A percentile compares a stretch with the other conserved stretches of the same genome.
These are phyloP conservation scores for Bos javanicus DNA, from an alignment of 2,113 vertebrate genomes.

Conservation along the genomic window DNA sequence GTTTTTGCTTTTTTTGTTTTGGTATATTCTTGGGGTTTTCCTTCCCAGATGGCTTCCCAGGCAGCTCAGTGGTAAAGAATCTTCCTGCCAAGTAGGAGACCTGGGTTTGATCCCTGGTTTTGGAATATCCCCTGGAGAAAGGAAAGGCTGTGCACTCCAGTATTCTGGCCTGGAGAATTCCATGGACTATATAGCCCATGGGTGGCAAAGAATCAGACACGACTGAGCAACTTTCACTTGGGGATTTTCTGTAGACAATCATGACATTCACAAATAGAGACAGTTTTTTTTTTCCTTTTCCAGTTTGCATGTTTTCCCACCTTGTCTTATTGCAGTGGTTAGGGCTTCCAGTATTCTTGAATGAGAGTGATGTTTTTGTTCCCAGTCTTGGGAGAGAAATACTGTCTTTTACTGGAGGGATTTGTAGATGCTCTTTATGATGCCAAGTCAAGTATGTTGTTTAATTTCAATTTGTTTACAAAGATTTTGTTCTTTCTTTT, in stretches of 20 bases:
- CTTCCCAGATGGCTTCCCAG: not conserved
- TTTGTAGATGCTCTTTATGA: not conserved
- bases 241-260: not conserved
- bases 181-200: not conserved
- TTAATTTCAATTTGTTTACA: not conserved
- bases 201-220: not conserved
- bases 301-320: not conserved
- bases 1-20: not conserved
- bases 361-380: not conserved
- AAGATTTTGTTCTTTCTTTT: not conserved
- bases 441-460: not conserved
- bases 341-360: not conserved
- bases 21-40: not conserved
- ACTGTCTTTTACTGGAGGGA: not conserved
- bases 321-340: not conserved
- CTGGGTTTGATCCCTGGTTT: not conserved
- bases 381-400: not conserved
- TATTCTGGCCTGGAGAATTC: not conserved
- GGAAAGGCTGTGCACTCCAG: not conserved
- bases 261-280: not conserved
- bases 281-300: not conserved
- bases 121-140: not conserved
- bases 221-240: not conserved
- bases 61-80: not conserved
- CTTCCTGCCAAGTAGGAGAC: not conserved